Evolutionary conservation across 2,888 invertebrate species (phyloP), one percentile per base, ranked within the genome.

Genomic region (Andrena haemorrhoa): DNA sequence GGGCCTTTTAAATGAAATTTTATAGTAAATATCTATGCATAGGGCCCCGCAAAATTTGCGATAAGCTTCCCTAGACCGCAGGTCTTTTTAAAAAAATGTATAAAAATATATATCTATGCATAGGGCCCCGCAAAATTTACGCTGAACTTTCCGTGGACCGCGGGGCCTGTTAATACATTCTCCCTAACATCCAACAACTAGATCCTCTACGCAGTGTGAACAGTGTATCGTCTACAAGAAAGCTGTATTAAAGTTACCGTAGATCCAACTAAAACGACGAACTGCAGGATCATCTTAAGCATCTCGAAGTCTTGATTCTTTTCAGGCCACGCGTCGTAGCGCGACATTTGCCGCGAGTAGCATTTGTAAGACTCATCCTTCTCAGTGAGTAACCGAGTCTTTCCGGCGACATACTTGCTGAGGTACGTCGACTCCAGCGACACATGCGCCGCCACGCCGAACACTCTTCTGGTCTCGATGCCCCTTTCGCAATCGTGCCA

Each of bases 401-500:
- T 91, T 12, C 94, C 94, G 20, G 91, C 85, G 0, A 94, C 82
- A 35, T 93, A 93, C 70, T 92, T 89, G 65, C 91, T 87, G 0
- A 93, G 83, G 69, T 94, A 93, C 20, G 79, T 85, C 0, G 93
- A 93, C n/a, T 86, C 85, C 16, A 77, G 41, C n/a, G 90, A 86
- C 6, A 93, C 83, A 26, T 92, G 84, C 0, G 92, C 90, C 7
- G 93, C 58, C 29, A 90, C 73, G 8, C 92, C 93, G 8, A 93
- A 80, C 0, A 92, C 86, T 78, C 94, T 90, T 79, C 93, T 90
- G 3, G 91, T 88, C 77, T 94, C 94, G 47, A 94, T 87, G 5
- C 92, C 93, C n/a, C 93, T 90, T 75, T 94, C 94, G 61, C 90
- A 88, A 0, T 92, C 91, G 65, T 93, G 89, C 93, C 93, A 94